Conservation (phyloP, 2,797 vertebrate species). For the Poecilia wingei region DNA sequence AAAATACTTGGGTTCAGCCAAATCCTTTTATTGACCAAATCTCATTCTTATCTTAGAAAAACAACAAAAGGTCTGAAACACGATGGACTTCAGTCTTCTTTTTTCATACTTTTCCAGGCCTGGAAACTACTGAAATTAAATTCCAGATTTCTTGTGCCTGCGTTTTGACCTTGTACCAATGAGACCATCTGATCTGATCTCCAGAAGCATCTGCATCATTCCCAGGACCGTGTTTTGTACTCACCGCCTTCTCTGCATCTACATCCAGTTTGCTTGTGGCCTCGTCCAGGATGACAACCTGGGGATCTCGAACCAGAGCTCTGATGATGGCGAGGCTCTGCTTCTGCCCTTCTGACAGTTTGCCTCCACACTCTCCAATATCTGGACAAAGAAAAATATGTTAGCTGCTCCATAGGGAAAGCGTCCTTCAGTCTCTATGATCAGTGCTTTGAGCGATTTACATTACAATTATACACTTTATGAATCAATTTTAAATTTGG, state of each 20-base stretch:
- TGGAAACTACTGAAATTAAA: background rate
- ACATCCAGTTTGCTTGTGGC: slow-evolving; percentile 86
- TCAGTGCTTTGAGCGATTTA: background rate
- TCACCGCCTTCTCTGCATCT: slow-evolving; percentile 70
- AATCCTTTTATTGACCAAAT: background rate
- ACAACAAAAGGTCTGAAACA: background rate
- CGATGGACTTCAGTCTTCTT: background rate
- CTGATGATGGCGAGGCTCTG: slow-evolving; percentile 87
- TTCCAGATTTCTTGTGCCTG: background rate
- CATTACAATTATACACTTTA: background rate
- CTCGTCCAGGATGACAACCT: slow-evolving; percentile 88
- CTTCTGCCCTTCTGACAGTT: slow-evolving; percentile 82
- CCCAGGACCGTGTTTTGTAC: slow-evolving; percentile 11
- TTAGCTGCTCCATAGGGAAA: background rate
- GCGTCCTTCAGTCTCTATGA: background rate
- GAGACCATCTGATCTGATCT: background rate
- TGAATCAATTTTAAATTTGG: background rate
- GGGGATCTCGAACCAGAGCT: slow-evolving; percentile 84
- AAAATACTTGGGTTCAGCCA: background rate
- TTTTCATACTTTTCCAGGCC: background rate
- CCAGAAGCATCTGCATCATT: background rate
- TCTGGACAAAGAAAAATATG: slow-evolving; percentile 66
- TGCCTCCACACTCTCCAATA: slow-evolving; percentile 79
- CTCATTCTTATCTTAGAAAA: background rate
- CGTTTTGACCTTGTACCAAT: background rate